A percentile compares a stretch with the other conserved stretches of the same genome.
Conservation (phyloP, 2,113 vertebrate genomes). For the Esox niger region DNA sequence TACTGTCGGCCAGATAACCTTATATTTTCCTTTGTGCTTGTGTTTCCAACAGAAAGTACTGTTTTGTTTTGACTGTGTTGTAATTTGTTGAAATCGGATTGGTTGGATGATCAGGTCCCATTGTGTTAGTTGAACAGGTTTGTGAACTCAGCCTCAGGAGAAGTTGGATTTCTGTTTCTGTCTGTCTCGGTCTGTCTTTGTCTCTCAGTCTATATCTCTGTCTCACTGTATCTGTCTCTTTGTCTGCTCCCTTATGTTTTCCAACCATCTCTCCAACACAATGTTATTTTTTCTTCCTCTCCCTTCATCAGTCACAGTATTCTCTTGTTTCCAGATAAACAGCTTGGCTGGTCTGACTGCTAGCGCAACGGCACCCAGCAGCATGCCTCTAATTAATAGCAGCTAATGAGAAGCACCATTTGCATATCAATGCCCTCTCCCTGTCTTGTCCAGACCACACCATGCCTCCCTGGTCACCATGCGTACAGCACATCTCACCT, state of each 20-base stretch:
- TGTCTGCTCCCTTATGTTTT: background rate
- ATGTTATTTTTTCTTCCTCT: background rate
- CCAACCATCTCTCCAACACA: background rate
- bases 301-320: background rate
- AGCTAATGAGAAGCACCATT: conserved; percentile 64
- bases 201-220: background rate
- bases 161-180: too few relatives aligned
- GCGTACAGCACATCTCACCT: conserved; percentile 10
- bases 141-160: too few relatives aligned
- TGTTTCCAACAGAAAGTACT: too few relatives aligned
- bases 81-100: too few relatives aligned
- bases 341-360: conserved; percentile 32
- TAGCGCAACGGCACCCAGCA: conserved; percentile 38
- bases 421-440: conserved; percentile 65
- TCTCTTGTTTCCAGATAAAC: conserved; percentile 45
- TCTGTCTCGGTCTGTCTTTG: background rate
- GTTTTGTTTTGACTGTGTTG: too few relatives aligned
- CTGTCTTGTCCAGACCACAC: conserved; percentile 16
- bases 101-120: too few relatives aligned
- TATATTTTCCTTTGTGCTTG: too few relatives aligned
- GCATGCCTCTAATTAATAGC: conserved; percentile 63
- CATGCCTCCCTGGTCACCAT: conserved; percentile 21
- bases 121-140: too few relatives aligned
- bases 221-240: conserved; percentile 8
- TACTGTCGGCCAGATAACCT: too few relatives aligned